Conservation (phyloP, 2,888 invertebrate genomes). For the Coenonympha glycerion region DNA sequence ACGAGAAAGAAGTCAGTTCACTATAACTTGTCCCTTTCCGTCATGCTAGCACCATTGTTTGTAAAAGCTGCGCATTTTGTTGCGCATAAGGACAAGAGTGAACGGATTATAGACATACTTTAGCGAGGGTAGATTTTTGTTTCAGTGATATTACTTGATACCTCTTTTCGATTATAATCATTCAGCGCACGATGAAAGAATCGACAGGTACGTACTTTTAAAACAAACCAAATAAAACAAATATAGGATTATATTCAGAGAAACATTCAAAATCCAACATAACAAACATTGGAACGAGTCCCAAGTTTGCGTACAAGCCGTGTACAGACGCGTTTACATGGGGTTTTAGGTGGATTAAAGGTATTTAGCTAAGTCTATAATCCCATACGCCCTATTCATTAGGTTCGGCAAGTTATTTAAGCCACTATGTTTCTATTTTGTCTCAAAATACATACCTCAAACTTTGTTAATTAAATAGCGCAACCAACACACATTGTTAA, state of each 20-base stretch:
- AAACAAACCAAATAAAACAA: conserved; percentile 73
- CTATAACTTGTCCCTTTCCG: no score
- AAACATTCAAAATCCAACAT: conserved; percentile 70
- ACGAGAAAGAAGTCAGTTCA: no score
- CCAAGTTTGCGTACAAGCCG: conserved; percentile 55
- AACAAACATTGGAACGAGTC: conserved; percentile 53
- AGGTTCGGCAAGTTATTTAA: conserved; percentile 56
- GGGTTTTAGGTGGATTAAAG: conserved; percentile 40
- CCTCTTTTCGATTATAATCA: background rate
- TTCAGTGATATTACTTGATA: no score
- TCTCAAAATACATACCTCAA: conserved; percentile 61
- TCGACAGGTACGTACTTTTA: conserved; percentile 29
- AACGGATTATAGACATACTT: no score
- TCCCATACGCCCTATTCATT: conserved; percentile 62
- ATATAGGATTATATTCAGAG: conserved; percentile 76
- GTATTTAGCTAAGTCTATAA: conserved; percentile 57
- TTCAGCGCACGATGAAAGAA: background rate
- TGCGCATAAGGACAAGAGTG: no score
- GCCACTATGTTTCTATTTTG: conserved; percentile 57
- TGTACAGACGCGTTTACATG: conserved; percentile 43
- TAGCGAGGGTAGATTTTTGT: no score
- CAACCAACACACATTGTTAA: conserved; percentile 64
- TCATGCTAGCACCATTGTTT: no score
- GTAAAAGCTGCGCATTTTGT: no score
- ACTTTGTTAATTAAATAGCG: conserved; percentile 64